Base-by-base conservation (phyloP, 2,113 vertebrate genomes). In the Callionymus lyra region DNA sequence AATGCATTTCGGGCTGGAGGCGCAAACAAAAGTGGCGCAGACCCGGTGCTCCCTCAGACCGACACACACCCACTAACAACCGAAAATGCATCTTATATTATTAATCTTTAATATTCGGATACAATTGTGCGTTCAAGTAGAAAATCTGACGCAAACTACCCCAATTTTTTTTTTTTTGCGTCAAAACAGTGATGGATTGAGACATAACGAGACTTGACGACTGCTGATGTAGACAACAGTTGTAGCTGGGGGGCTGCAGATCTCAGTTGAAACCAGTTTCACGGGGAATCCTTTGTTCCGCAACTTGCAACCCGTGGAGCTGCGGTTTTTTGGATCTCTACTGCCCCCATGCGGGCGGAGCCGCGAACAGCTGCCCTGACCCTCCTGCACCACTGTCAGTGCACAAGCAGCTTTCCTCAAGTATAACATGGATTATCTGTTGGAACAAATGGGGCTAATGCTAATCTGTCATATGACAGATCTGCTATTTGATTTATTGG, bases 251-350 rank as follows among this genome's bases (percentile, higher is more conserved):
- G 39, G 44, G 49, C 50, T 41, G 59, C 59, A 41, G 62, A 19
- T 18, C 15, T 6, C 1, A 42, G 45, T 46, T 57, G 54, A 59
- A 53, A 50, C 49, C 63, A 46, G 51, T 21, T 71, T 65, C 45
- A 38, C 10, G 57, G 67, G 61, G 57, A 72, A 79, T 79, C 73
- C 75, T 83, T 82, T 82, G 79, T 83, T 82, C 65, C 63, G 19
- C n/a, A 21, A 31, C 34, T 44, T 27, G n/a, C n/a, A n/a, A n/a
- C n/a, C n/a, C n/a, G n/a, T n/a, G n/a, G n/a, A n/a, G n/a, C n/a
- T n/a, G n/a, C n/a, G n/a, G n/a, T n/a, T n/a, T n/a, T n/a, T n/a
- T n/a, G 18, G 19, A 31, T 38, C 74, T 40, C 57, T 52, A 72
- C 65, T 72, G 77, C 76, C 82, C 67, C 65, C 81, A n/a, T 1